Evolutionary conservation across 2,113 vertebrate genomes (phyloP), one percentile per base, ranked within the genome.

Genomic region (Clarias batrachus): DNA sequence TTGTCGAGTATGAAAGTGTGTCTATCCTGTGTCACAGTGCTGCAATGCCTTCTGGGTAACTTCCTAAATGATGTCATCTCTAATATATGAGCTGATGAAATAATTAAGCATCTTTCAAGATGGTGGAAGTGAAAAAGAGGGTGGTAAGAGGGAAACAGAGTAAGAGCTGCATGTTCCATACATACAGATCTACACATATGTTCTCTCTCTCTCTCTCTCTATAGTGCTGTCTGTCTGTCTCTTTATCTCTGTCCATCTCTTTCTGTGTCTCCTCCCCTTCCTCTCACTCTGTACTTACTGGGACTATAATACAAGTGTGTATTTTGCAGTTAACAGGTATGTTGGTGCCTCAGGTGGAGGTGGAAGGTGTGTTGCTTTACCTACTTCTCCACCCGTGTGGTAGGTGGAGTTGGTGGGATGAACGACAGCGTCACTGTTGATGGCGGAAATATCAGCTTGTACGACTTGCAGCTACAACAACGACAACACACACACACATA

Each of bases 381-480:
- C 98, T 99, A 99, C 98, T 98, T 99, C 97, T 96, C 98, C 98
- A 96, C 97, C 98, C 95, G 93, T 95, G 97, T 97, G 97, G 96
- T 99, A 92, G 96, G 97, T 96, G 96, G 96, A 97, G 97, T 96
- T 98, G 97, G 98, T 99, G 94, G 98, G 98, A 96, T 99, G 98
- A 97, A 99, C 94, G 94, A 99, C 96, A 96, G 97, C 98, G 93
- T 99, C 98, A 95, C 98, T 99, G 95, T 97, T 97, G 95, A 99
- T 96, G 92, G 95, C 94, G 97, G 97, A 96, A 97, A 99, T 98
- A 96, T 99, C 97, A 96, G 98, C 98, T 96, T 97, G 97, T 95
- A 99, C 97, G 97, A 99, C 98, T 98, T 99, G 97, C 96, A 99
- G 98, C 98, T 99, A 99, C 96, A 93, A 89, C 84, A 87, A 89